Evolutionary conservation across 37 sponge, comb jelly and placozoan species (phyloP), one percentile per base, ranked within the genome.

Genomic region (Agelas oroides): DNA sequence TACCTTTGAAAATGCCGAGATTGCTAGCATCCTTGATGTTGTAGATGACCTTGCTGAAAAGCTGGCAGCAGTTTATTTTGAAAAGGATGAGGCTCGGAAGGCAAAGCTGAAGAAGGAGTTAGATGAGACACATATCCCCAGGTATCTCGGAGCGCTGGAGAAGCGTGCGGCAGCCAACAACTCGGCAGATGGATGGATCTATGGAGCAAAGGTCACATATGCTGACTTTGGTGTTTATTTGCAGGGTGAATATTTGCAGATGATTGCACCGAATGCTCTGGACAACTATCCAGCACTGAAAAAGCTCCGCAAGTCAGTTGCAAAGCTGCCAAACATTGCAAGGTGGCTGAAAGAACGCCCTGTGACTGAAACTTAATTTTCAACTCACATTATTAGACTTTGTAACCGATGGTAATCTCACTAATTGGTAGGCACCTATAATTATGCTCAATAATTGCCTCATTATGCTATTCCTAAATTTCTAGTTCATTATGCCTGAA

Each of bases 301-400:
- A 21, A 89, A 78, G 66, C 58, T 78, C 37, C 71, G 2, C 3
- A 63, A 71, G 36, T n/a, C 59, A 39, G 85, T 89, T 17, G 65
- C 71, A 25, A 65, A 63, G 8, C 73, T 84, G 30, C 73, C 83
- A 1, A 72, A 53, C 24, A 83, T 83, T 18, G 73, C 73, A 23
- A 72, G 72, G 83, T 83, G 83, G 83, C 30, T 83, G 38, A 83
- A 83, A 65, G 73, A 83, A 0, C 59, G 83, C 19, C 83, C 83
- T 20, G 83, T 27, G 1, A 70, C 83, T 23, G 25, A 82, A 24
- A 28, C 25, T 30, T 64, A n/a, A n/a, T n/a, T n/a, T n/a, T n/a
- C n/a, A n/a, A n/a, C n/a, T n/a, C n/a, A n/a, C n/a, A n/a, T n/a
- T n/a, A n/a, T n/a, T n/a, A n/a, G n/a, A n/a, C n/a, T n/a, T n/a